phyloP scores from a whole-genome alignment of 2,888 invertebrate genomes.

The Dendrolimus pini region DNA sequence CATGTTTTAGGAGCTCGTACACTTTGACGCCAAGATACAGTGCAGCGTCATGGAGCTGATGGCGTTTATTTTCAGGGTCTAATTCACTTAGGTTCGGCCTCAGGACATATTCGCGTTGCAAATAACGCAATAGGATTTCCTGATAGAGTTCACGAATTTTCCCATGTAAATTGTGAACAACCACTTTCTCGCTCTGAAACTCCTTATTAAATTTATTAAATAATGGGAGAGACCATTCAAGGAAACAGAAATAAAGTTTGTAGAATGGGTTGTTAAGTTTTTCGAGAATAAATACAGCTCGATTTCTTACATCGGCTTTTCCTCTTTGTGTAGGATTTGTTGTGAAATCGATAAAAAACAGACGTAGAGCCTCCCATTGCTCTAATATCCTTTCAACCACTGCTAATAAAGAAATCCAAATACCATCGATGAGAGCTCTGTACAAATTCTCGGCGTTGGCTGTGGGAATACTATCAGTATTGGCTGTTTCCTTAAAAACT shows the following conservation, averaged over 20 bases:
- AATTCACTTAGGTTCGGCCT: conserved; percentile 4
- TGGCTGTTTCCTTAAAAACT: not conserved
- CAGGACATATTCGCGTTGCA: conserved; percentile 6
- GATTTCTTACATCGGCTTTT: conserved; percentile 12
- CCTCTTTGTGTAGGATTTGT: conserved; percentile 9
- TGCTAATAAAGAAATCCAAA: not conserved
- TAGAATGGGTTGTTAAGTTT: conserved; percentile 11
- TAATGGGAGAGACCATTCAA: too few species aligned
- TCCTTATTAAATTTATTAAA: conserved; percentile 13
- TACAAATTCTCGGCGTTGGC: not conserved
- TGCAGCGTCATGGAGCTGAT: not conserved
- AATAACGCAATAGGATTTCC: conserved; percentile 8
- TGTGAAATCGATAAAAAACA: conserved; percentile 4
- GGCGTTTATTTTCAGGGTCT: not conserved
- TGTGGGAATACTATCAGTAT: not conserved
- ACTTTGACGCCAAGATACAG: conserved; percentile 8
- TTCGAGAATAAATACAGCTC: conserved; percentile 2
- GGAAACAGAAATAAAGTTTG: conserved; percentile 6
- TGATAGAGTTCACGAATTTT: conserved; percentile 10
- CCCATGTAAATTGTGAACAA: conserved; percentile 12
- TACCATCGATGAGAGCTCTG: too few species aligned
- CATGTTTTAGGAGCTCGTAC: conserved; percentile 4
- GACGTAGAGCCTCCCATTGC: too few species aligned
- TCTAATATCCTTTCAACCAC: conserved; percentile 1
- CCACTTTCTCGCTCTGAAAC: conserved; percentile 13